A percentile compares a stretch with the other conserved stretches of the same genome.
phyloP scores from a whole-genome alignment of 2,888 invertebrate genomes.

The Camptogramma bilineatum region DNA sequence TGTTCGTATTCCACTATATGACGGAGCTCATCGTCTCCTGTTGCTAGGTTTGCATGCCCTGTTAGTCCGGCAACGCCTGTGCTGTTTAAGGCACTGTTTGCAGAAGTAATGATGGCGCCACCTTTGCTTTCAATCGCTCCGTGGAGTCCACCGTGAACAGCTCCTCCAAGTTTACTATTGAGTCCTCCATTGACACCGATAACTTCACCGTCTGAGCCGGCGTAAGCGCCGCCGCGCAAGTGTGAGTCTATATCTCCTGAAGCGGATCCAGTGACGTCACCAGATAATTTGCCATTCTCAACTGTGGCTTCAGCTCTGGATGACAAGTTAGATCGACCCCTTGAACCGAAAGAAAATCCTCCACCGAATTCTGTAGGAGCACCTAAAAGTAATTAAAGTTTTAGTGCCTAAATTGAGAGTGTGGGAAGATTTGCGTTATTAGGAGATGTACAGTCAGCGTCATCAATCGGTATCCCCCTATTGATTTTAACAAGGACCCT shows the following conservation, averaged over 20 bases:
- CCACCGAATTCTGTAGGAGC: constrained; percentile 11
- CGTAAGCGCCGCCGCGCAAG: neutral
- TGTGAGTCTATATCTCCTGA: neutral
- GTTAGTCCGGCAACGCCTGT: neutral
- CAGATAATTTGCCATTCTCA: neutral
- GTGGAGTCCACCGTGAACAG: neutral
- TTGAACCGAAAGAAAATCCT: constrained; percentile 3
- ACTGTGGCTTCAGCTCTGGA: neutral
- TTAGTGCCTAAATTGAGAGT: neutral
- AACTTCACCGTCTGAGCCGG: neutral
- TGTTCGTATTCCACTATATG: constrained; percentile 13
- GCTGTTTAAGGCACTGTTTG: neutral
- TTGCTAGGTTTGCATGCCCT: constrained; percentile 15
- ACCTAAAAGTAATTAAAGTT: constrained; percentile 7
- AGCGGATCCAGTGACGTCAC: constrained; percentile 1
- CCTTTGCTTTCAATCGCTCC: constrained; percentile 6
- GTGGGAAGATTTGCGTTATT: too few species aligned
- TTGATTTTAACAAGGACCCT: too few species aligned
- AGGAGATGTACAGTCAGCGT: too few species aligned
- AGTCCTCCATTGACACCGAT: constrained; percentile 15
- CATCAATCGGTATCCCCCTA: too few species aligned
- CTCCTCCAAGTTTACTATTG: constrained; percentile 2
- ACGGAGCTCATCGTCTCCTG: constrained; percentile 7
- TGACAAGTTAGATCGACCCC: neutral
- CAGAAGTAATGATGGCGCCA: constrained; percentile 5